Percentiles rank a stretch among this genome's conserved stretches.
phyloP scores from a whole-genome alignment of 2,888 invertebrate genomes.

The Cecidostiba fungosa region DNA sequence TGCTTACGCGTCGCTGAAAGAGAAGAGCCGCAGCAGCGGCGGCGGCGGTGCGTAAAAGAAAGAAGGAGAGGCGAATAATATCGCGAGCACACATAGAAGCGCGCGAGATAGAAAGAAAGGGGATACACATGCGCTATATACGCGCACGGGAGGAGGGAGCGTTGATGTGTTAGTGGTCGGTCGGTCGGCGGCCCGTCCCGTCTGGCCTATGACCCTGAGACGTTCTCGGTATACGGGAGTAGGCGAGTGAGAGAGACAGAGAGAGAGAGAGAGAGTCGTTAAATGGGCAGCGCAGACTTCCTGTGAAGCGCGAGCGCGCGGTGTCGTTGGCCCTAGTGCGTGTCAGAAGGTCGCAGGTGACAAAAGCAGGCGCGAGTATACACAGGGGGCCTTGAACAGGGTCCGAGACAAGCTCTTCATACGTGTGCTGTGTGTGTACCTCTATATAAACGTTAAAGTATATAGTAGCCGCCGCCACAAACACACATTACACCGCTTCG shows the following conservation, averaged over 20 bases:
- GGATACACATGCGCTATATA: background rate
- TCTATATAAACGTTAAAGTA: background rate
- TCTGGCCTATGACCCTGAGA: conserved; percentile 76
- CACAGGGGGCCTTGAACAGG: conserved; percentile 68
- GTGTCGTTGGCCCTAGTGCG: conserved; percentile 73
- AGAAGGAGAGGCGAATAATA: background rate
- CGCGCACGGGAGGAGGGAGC: background rate
- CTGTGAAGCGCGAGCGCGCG: conserved; percentile 69
- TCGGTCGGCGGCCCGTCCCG: conserved; percentile 56
- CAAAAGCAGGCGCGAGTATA: conserved; percentile 66
- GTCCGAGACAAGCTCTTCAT: background rate
- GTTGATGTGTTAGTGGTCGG: conserved; percentile 46
- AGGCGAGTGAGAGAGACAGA: conserved; percentile 11
- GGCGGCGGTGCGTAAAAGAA: background rate
- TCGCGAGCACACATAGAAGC: background rate
- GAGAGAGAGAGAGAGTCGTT: conserved; percentile 69
- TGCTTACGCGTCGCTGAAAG: conserved; percentile 21
- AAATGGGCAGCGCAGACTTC: conserved; percentile 75
- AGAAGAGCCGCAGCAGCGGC: background rate
- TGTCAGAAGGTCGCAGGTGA: conserved; percentile 76
- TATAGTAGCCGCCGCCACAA: background rate
- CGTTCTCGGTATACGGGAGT: conserved; percentile 66
- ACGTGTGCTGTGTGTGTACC: background rate
- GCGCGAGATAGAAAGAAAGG: background rate
- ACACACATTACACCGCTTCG: background rate